Conservation (phyloP, 2,797 vertebrate genomes). For the Lateolabrax maculatus region DNA sequence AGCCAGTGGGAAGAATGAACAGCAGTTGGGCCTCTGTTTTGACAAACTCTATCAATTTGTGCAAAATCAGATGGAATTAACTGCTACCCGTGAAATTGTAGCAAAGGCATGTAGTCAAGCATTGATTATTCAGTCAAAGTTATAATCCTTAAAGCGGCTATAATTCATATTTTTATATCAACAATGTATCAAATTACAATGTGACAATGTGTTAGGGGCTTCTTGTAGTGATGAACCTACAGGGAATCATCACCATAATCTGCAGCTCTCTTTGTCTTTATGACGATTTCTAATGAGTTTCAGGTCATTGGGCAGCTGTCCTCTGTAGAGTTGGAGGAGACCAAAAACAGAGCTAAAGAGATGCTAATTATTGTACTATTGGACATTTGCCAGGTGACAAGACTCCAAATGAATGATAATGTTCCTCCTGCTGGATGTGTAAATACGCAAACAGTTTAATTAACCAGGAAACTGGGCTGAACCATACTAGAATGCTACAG, state of each 20-base stretch:
- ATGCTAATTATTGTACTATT: neutral
- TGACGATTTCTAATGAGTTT: neutral
- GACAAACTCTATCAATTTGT: slow-evolving; percentile 38
- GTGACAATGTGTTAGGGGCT: neutral
- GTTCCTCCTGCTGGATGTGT: neutral
- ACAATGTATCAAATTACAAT: slow-evolving; percentile 9
- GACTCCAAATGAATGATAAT: neutral
- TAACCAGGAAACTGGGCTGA: too few species aligned
- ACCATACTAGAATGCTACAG: too few species aligned
- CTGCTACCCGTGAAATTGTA: neutral
- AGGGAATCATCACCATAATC: slow-evolving; percentile 1
- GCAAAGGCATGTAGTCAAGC: neutral
- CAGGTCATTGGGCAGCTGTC: neutral
- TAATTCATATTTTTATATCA: neutral
- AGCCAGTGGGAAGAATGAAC: slow-evolving; percentile 18
- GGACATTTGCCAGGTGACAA: neutral
- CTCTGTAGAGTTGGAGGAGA: slow-evolving; percentile 9
- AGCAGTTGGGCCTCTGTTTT: slow-evolving; percentile 16
- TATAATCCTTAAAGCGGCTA: neutral
- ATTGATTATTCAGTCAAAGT: slow-evolving; percentile 5
- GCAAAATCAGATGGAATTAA: slow-evolving; percentile 36
- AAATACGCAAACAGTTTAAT: neutral
- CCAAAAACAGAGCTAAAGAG: slow-evolving; percentile 24
- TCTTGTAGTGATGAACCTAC: neutral
- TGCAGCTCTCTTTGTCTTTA: slow-evolving; percentile 7